Percentiles rank a stretch among this genome's conserved stretches.
Evolutionary conservation across 2,888 invertebrate species (phyloP).

Genomic region (Coelinius sp.): DNA sequence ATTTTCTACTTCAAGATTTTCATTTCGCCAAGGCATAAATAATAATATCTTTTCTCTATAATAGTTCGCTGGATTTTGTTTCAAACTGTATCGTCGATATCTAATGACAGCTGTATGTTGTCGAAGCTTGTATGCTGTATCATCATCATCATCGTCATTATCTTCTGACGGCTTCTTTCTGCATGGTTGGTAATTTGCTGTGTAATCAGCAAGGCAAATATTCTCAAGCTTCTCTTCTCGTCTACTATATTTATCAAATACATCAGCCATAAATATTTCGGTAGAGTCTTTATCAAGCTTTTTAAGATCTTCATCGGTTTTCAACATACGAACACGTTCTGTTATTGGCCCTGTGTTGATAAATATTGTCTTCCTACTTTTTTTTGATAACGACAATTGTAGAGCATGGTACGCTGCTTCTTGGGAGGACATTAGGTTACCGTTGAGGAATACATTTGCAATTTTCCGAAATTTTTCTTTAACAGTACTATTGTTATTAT

Average conservation of each 20-base stretch:
- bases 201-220: conserved; percentile 44
- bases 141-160: conserved; percentile 1
- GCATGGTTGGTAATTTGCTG: conserved; percentile 31
- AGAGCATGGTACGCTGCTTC: too few species aligned
- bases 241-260: conserved; percentile 23
- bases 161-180: background rate
- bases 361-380: too few species aligned
- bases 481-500: too few species aligned
- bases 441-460: too few species aligned
- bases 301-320: conserved; percentile 32
- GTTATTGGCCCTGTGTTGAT: too few species aligned
- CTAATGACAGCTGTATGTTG: conserved; percentile 39
- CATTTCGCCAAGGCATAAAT: conserved; percentile 47
- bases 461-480: too few species aligned
- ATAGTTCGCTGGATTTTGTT: conserved; percentile 35
- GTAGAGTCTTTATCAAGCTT: conserved; percentile 29
- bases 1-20: conserved; percentile 40
- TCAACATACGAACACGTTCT: too few species aligned
- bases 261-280: conserved; percentile 38
- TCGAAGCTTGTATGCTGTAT: conserved; percentile 20
- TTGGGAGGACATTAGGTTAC: too few species aligned
- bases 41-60: conserved; percentile 46
- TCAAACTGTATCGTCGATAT: conserved; percentile 39
- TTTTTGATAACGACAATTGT: too few species aligned
- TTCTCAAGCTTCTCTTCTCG: conserved; percentile 29